Evolutionary conservation across 2,797 vertebrate species (phyloP).

Genomic region (Clarias fuscus): DNA sequence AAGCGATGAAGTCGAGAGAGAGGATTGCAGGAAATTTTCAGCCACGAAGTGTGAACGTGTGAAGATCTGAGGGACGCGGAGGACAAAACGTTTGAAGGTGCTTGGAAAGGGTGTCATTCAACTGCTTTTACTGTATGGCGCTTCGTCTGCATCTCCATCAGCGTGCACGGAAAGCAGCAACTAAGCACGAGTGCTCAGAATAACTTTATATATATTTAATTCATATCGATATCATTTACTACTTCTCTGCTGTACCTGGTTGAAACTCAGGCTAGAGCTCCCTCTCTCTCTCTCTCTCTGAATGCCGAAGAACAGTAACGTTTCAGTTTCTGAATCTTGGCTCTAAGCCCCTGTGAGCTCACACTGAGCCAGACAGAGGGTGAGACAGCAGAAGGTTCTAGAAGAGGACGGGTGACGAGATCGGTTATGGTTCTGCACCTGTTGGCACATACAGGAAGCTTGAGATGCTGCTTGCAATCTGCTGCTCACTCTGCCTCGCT

Average conservation of each 20-base stretch:
- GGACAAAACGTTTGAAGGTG: neutral
- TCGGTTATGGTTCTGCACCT: slow-evolving; percentile 32
- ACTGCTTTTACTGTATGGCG: too few relatives aligned
- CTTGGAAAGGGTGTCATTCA: too few relatives aligned
- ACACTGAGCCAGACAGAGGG: neutral
- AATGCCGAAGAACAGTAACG: neutral
- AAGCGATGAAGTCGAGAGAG: neutral
- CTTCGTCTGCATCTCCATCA: neutral
- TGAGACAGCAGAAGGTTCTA: slow-evolving; percentile 16
- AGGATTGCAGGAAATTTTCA: neutral
- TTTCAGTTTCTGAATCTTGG: neutral
- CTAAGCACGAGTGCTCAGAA: neutral
- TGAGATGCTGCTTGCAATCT: slow-evolving; percentile 22
- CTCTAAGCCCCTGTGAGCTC: neutral
- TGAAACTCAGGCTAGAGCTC: neutral
- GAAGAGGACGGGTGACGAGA: slow-evolving; percentile 18
- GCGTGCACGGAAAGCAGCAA: neutral
- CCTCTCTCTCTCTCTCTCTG: neutral
- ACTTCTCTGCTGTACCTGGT: neutral
- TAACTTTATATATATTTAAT: neutral
- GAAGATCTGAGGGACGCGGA: neutral
- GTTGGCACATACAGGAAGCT: slow-evolving; percentile 23
- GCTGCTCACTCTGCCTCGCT: neutral
- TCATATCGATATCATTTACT: neutral
- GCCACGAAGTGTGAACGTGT: neutral